Percentiles rank a stretch among this genome's conserved stretches.
phyloP scores from a whole-genome alignment of 2,888 invertebrate species.

The Autographa pulchrina region DNA sequence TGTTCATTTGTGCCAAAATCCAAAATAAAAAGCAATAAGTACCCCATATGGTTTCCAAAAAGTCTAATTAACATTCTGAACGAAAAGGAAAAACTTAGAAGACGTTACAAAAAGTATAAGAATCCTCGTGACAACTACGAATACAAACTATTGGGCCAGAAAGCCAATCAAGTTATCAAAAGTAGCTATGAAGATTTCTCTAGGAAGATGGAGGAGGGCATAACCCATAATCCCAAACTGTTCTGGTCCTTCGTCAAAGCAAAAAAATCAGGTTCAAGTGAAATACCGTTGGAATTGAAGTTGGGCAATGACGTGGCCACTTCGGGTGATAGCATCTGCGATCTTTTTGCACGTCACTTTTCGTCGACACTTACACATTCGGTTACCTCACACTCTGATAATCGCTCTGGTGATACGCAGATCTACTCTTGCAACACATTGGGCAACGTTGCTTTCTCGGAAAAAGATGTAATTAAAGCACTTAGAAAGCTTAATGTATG shows the following conservation, averaged over 20 bases:
- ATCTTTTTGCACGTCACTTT: neutral
- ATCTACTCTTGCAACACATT: neutral
- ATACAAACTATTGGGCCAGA: neutral
- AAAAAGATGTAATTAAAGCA: neutral
- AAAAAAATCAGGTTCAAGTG: neutral
- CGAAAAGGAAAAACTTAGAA: neutral
- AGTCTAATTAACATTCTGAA: neutral
- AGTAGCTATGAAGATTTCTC: neutral
- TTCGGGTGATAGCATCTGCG: neutral
- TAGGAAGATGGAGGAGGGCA: neutral
- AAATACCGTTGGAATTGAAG: neutral
- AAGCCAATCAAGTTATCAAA: neutral
- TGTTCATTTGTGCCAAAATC: too few relatives aligned
- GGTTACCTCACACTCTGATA: neutral
- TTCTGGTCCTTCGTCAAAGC: neutral
- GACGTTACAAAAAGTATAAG: neutral
- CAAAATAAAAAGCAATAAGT: too few relatives aligned
- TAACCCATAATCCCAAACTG: neutral
- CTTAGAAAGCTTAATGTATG: neutral
- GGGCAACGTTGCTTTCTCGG: neutral
- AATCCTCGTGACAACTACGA: neutral
- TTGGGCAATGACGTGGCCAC: neutral
- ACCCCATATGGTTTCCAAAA: too few relatives aligned
- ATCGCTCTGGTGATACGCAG: neutral
- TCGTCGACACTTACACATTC: neutral